Evolutionary conservation across 2,113 vertebrate genomes (phyloP), one percentile per base, ranked within the genome.

Genomic region (Menidia beryllina): DNA sequence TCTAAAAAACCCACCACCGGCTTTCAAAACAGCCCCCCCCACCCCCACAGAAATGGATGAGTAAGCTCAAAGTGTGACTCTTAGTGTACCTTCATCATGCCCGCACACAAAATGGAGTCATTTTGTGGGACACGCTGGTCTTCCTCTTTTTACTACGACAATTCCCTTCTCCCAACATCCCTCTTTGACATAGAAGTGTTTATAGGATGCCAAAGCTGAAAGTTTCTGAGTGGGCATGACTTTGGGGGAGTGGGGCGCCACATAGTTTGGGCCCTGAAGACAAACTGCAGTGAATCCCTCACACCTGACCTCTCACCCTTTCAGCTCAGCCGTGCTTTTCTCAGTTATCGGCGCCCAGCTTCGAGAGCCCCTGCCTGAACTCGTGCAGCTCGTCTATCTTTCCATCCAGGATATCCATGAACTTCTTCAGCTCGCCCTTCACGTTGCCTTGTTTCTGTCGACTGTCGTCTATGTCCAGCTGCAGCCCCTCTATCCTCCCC

Each of bases 351-450:
- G 94, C 50, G 38, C 96, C 96, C 30, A 98, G 90, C 92, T 95
- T 96, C 71, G 98, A 97, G 39, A 99, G 95, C 57, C 95, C 96
- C 84, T 96, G 92, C 71, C 97, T 94, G 87, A 99, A 96, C 91
- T 98, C 96, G 0, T 98, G 96, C 80, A 99, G 94, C 90, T 97
- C 98, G 25, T 98, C 96, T 17, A 99, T 96, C 89, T 97, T 99
- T 19, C 96, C 96, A 0, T 99, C 97, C 78, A 99, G 91, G 78
- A 96, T 87, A 71, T 98, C 96, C 93, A 98, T 94, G 89, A 97
- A 96, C 91, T 94, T 96, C 93, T 96, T 97, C 71, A 99, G 86
- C 88, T 98, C 96, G 59, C 88, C 92, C 94, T 97, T 97, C 90
- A 98, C 94, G 90, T 93, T 92, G 72, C 91, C 93, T 71, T 99